phyloP scores from a whole-genome alignment of 2,888 invertebrate genomes.

The Andrena dorsata region DNA sequence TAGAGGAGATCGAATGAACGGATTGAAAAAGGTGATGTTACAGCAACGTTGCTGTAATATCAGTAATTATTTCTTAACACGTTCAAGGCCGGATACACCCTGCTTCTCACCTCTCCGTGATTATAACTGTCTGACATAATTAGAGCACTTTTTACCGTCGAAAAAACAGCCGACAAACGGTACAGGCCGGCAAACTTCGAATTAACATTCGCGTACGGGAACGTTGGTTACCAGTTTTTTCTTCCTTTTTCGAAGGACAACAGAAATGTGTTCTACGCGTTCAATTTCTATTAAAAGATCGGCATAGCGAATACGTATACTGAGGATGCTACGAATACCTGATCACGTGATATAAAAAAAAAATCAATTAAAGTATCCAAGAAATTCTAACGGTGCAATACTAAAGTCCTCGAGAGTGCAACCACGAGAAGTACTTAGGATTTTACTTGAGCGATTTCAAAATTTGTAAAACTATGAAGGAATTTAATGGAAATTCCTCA shows the following conservation, averaged over 20 bases:
- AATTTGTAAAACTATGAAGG: too few species aligned
- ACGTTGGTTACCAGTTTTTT: neutral
- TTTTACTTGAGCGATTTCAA: too few species aligned
- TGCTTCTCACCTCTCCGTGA: slow-evolving; percentile 22
- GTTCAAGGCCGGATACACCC: slow-evolving; percentile 31
- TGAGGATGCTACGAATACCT: too few species aligned
- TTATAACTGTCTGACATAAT: slow-evolving; percentile 47
- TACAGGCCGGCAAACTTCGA: neutral
- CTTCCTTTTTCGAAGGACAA: neutral
- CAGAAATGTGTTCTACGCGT: neutral
- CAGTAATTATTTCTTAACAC: slow-evolving; percentile 32
- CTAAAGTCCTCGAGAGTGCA: too few species aligned
- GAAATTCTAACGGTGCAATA: too few species aligned
- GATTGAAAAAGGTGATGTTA: neutral
- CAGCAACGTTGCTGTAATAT: neutral
- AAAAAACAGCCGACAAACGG: slow-evolving; percentile 9
- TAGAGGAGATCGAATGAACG: neutral
- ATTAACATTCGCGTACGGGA: neutral
- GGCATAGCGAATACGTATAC: neutral
- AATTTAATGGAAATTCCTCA: too few species aligned
- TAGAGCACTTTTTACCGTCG: slow-evolving; percentile 24
- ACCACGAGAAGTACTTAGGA: too few species aligned
- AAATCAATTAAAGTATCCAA: too few species aligned
- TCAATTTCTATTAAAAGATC: neutral
- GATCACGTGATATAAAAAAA: too few species aligned